phyloP scores from a whole-genome alignment of 2,797 vertebrate genomes.

The Heliangelus exortis region DNA sequence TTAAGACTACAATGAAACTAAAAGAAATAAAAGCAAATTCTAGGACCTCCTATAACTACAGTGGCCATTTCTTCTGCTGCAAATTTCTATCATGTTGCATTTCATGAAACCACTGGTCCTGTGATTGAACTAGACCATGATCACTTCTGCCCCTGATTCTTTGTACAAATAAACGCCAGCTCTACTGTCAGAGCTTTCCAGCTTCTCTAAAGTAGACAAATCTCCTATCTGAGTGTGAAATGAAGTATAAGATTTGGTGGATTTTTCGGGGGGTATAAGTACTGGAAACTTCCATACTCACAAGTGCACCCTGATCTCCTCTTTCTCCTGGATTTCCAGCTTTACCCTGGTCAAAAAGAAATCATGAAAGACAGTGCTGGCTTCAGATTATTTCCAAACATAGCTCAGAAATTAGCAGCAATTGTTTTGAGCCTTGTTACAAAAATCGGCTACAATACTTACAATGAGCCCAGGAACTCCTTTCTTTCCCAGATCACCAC shows the following conservation, averaged over 20 bases:
- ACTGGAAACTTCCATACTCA: conserved; percentile 78
- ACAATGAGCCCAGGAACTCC: conserved; percentile 89
- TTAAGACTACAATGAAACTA: neutral
- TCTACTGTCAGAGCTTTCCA: neutral
- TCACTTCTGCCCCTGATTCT: neutral
- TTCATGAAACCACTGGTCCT: neutral
- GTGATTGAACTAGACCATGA: neutral
- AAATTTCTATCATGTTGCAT: neutral
- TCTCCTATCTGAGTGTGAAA: neutral
- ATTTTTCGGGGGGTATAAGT: neutral
- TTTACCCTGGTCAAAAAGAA: conserved; percentile 85
- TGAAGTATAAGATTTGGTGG: neutral
- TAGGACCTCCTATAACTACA: neutral
- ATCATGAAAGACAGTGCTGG: neutral
- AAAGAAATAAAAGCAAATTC: neutral
- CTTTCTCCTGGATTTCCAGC: conserved; percentile 89
- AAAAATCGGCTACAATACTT: conserved; percentile 71
- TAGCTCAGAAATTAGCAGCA: neutral
- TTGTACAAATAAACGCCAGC: neutral
- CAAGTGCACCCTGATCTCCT: conserved; percentile 85
- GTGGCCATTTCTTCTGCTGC: neutral
- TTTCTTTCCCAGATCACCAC: conserved; percentile 85
- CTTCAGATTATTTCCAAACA: conserved; percentile 9
- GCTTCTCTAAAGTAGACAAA: neutral
- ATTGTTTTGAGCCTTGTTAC: neutral